Evolutionary conservation across 2,797 vertebrate genomes (phyloP), one percentile per base, ranked within the genome.

Genomic region (Eremophila alpestris): DNA sequence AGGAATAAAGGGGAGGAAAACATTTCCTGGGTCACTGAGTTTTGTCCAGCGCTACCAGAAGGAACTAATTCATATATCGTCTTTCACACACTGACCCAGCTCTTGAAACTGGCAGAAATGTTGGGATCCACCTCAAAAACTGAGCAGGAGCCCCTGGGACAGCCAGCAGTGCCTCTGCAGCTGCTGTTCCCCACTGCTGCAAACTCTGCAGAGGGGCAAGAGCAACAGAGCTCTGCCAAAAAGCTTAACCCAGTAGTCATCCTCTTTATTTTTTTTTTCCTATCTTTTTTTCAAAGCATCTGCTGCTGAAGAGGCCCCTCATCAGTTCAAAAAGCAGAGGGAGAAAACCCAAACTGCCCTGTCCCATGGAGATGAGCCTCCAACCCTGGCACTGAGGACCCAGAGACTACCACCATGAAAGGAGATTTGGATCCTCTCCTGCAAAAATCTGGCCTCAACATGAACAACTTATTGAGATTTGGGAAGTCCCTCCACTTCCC

Each of bases 21-120:
- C 71, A 94, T 96, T 96, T 97, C 96, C 96, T 96, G 95, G 95
- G 93, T 97, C 95, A 95, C 78, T 67, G 90, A 90, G 86, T 80
- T 73, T 43, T 51, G 81, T 87, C 86, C 75, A 79, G 86, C 0
- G 34, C 94, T 94, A 94, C 92, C 86, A 93, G 69, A 93, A 93
- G 90, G 83, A 95, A 94, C 59, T 84, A 90, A 89, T 95, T 87
- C 92, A 84, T 40, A 17, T 49, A 59, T 82, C 5, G 0, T 10
- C 59, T 91, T 92, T 87, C 90, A 83, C 59, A 87, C 52, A 60
- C 38, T 1, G 1, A 40, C 45, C 48, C n/a, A 52, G 70, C 18
- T 84, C 82, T 46, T 45, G 45, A 40, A 73, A 34, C n/a, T 54
- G 38, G 69, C 58, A 1, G 48, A 88, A 93, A 71, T 1, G 1